phyloP scores from a whole-genome alignment of 2,888 invertebrate species.

The Aleiodes leptofemur region DNA sequence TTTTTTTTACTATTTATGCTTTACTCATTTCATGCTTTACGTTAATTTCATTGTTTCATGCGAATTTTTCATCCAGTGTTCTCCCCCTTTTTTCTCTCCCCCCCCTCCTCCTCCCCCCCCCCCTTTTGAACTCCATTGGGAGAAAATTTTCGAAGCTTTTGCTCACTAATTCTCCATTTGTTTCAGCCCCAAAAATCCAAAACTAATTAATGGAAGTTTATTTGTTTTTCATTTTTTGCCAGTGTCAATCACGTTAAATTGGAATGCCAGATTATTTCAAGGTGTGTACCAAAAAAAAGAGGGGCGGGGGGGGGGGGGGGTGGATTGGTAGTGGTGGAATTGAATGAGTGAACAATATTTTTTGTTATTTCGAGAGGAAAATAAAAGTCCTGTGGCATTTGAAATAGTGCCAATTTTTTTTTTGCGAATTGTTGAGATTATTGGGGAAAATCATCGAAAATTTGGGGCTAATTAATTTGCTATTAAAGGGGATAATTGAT shows the following conservation, averaged over 20 bases:
- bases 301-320: not conserved
- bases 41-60: too few relatives aligned
- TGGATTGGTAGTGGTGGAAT: not conserved
- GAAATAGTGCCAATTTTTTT: not conserved
- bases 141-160: slow-evolving; percentile 39
- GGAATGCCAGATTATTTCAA: slow-evolving; percentile 27
- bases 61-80: not conserved
- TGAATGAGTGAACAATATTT: slow-evolving; percentile 2
- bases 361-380: not conserved
- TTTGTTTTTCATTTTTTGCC: slow-evolving; percentile 37
- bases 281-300: not conserved
- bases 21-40: too few relatives aligned
- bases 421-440: not conserved
- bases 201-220: slow-evolving; percentile 44
- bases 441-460: too few relatives aligned
- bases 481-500: too few relatives aligned
- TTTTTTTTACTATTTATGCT: too few relatives aligned
- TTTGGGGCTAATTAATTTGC: too few relatives aligned
- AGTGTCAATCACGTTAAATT: slow-evolving; percentile 45
- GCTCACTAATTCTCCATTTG: slow-evolving; percentile 20
- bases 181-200: slow-evolving; percentile 36
- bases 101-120: not conserved
- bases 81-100: slow-evolving; percentile 55
- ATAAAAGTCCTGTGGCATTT: not conserved
- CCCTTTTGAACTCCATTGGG: slow-evolving; percentile 41